Evolutionary conservation across 2,797 vertebrate genomes (phyloP), one percentile per base, ranked within the genome.

Genomic region (Mus caroli): DNA sequence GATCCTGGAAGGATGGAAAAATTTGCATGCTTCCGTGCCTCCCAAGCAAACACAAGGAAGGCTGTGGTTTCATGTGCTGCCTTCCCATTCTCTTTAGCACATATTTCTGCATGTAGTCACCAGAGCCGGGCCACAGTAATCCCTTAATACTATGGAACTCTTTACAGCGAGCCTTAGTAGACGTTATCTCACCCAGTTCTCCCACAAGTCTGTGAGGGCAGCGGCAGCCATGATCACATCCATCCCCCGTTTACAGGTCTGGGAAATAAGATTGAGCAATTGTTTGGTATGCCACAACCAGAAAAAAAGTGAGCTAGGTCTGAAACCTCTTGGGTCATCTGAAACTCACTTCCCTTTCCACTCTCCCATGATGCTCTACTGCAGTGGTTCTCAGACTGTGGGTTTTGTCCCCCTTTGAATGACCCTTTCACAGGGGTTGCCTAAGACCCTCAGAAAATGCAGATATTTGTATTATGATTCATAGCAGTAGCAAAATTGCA

Each of bases 31-130:
- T 94, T 83, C 52, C 26, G 1, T 37, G 89, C 79, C 93, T 92
- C 92, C 83, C 24, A 0, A 37, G 79, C 40, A 54, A 80, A 22
- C 90, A 96, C 82, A 89, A 85, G 91, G 15, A 69, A 37, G 87
- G 22, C 94, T 97, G 58, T 94, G 50, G 90, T 91, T 1, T 96
- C 97, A 24, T 67, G 22, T 12, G 37, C 92, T 62, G 93, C 71
- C 43, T 0, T 28, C 50, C 94, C 82, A 64, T 77, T 82, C 11
- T 31, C 7, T 73, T 69, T 82, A 6, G 50, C 80, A 28, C 71
- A 94, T 94, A 88, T 69, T 56, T 80, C 56, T 69, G 75, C 67
- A 1, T 50, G n/a, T 6, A 11, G 78, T 97, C 90, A 79, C 95
- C 71, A 14, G 34, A 75, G 90, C 71, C 20, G 91, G 95, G 95